phyloP scores from a whole-genome alignment of 2,888 invertebrate genomes.

The Calliphora vomitoria region DNA sequence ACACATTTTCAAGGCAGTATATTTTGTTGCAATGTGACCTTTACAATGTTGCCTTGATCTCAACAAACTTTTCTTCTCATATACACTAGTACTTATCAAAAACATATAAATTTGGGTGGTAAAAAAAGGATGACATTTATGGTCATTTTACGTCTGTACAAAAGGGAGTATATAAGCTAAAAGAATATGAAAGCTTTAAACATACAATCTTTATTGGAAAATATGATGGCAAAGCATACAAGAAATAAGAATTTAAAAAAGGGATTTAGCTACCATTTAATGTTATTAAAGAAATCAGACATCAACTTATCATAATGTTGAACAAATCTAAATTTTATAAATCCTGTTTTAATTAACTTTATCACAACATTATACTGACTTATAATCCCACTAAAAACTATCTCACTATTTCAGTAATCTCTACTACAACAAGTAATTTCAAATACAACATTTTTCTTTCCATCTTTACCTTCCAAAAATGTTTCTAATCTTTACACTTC shows the following conservation, averaged over 20 bases:
- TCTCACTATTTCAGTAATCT: too few species aligned
- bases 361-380: too few species aligned
- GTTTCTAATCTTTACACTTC: conserved; percentile 21
- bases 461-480: background rate
- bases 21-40: background rate
- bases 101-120: background rate
- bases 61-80: background rate
- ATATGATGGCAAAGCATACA: too few species aligned
- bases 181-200: background rate
- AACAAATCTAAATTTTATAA: too few species aligned
- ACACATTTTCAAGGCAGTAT: conserved; percentile 13
- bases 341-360: too few species aligned
- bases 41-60: background rate
- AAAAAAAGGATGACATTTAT: background rate
- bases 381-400: too few species aligned
- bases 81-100: background rate
- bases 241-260: too few species aligned
- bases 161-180: background rate
- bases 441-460: too few species aligned
- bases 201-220: background rate
- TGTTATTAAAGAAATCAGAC: too few species aligned
- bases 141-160: background rate
- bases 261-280: too few species aligned
- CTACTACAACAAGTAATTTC: background rate
- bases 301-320: too few species aligned